Base-by-base conservation (phyloP, 1,140 invertebrate species). In the Pogonomyrmex barbatus region DNA sequence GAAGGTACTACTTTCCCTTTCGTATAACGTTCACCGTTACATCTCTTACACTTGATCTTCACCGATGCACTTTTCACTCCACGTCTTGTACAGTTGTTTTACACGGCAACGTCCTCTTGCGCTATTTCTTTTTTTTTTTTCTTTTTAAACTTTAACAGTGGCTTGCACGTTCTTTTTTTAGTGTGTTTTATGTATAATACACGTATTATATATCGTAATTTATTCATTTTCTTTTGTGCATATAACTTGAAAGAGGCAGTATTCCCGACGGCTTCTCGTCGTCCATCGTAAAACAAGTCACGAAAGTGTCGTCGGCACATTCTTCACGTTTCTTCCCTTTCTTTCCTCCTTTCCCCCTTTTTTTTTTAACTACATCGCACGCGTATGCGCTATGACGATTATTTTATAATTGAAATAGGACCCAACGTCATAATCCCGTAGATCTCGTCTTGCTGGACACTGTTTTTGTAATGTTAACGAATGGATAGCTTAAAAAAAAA, bases 181-280 rank as follows among this genome's bases (percentile, higher is more conserved):
- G 50, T 47, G 54, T 75, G 36, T 39, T 87, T 89, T 73, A 33
- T 89, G 75, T 71, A 89, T 60, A 82, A 82, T 88, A 89, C 83
- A 89, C 56, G 76, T 68, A 79, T 39, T 85, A 82, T 56, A 84
- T 84, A 54, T 84, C 33, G 9, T 75, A 84, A 73, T 65, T 77
- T 85, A 84, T 84, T 36, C 45, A 36, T 79, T 54, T 83, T 56
- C 65, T 89, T 82, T 87, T 87, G 24, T 84, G 65, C 75, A 75
- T 52, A 52, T 87, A 71, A 89, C 75, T 88, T 77, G 86, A 91
- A 91, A 91, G 84, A 92, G 90, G 88, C 89, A 92, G 90, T 91
- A 84, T 89, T 90, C 84, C 83, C 83, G 81, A 83, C 79, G 76
- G 67, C 62, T 87, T 56, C 60, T 71, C 60, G 70, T 77, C 75